Base-by-base conservation (phyloP, 2,888 invertebrate genomes). In the Teleiodes luculella region DNA sequence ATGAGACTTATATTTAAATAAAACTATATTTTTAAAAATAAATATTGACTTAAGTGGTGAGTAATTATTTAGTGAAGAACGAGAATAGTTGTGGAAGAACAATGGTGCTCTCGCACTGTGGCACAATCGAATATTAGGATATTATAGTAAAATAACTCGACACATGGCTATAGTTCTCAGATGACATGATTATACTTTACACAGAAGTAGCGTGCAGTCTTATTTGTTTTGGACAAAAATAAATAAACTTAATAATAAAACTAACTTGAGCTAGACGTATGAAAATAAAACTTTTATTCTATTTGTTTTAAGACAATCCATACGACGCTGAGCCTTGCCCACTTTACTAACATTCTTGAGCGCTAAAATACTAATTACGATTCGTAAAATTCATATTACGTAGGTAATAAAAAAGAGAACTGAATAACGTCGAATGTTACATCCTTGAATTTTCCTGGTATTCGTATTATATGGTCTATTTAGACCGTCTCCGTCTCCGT, bases 201-300 rank as follows among this genome's bases (percentile, higher is more conserved):
- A 68, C 64, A 62, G 62, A 63, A 70, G 64, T 66, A 64, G 66
- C 69, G 65, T 64, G 68, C 75, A 77, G 79, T 75, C 78, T 77
- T 78, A 67, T 72, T 69, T 55, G 57, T 66, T 67, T 65, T 61
- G 66, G 43, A 43, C 62, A 63, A 61, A 64, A 57, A n/a, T n/a
- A n/a, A 65, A 61, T 61, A 63, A 59, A 55, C 61, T 61, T 62
- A 28, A 13, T 1, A 13, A n/a, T 11, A 6, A 13, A 43, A 43
- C 14, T 28, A 43, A 8, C 13, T 28, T 28, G 28, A 43, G 13
- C 24, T 13, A 43, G 28, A 28, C 43, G 28, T 13, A 43, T 18
- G 37, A 43, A 28, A 28, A 43, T 28, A 28, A 28, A 28, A n/a
- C n/a, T n/a, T n/a, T n/a, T n/a, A n/a, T n/a, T n/a, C 6, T 43